These are phyloP conservation scores for Bos taurus DNA, from an alignment of 2,113 vertebrate genomes.

Conservation along the genomic window DNA sequence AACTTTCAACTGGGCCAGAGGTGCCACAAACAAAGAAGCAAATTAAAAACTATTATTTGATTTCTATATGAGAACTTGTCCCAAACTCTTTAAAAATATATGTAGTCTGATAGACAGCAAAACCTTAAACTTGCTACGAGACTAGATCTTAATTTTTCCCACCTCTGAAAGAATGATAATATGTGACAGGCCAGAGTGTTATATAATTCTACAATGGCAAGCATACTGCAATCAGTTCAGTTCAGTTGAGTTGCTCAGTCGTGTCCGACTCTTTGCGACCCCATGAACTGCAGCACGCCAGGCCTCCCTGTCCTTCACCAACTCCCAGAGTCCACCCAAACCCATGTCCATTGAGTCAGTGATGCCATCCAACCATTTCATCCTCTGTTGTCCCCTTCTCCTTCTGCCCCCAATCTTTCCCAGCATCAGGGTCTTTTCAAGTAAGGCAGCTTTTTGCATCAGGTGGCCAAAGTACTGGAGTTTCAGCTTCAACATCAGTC, in stretches of 20 bases:
- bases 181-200: neutral
- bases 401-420: too few relatives aligned
- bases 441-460: too few relatives aligned
- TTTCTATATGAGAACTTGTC: neutral
- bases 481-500: too few relatives aligned
- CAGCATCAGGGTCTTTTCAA: too few relatives aligned
- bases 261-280: fast-evolving
- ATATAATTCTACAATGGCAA: neutral
- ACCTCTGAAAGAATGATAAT: neutral
- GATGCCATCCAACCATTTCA: too few relatives aligned
- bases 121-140: neutral
- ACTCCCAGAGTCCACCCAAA: too few relatives aligned
- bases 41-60: neutral
- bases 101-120: neutral
- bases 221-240: neutral
- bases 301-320: too few relatives aligned
- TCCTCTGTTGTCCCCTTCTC: too few relatives aligned
- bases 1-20: neutral
- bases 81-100: neutral
- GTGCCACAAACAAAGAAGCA: neutral
- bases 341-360: too few relatives aligned
- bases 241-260: too few relatives aligned
- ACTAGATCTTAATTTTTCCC: neutral
- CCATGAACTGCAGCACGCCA: fast-evolving
- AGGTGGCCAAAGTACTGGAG: too few relatives aligned